Evolutionary conservation across 2,888 invertebrate species (phyloP).

Genomic region (Heliothis peltigera): DNA sequence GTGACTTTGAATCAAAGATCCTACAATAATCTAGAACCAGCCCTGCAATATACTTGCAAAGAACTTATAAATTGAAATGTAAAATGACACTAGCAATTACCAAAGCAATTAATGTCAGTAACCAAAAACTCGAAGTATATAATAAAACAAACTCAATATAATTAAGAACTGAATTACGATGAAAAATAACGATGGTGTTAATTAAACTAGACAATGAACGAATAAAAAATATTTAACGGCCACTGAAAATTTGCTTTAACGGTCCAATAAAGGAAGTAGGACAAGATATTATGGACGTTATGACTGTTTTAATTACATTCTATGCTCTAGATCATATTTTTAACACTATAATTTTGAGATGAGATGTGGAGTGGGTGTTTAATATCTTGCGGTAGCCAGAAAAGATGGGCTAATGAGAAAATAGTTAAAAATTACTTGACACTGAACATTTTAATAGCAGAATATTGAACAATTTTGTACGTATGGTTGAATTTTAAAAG

Average conservation of each 20-base stretch:
- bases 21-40: too few relatives aligned
- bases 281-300: conserved; percentile 56
- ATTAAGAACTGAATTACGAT: conserved; percentile 60
- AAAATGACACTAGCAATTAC: conserved; percentile 26
- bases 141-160: conserved; percentile 57
- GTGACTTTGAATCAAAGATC: too few relatives aligned
- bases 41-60: background rate
- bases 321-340: conserved; percentile 48
- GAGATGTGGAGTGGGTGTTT: conserved; percentile 41
- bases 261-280: conserved; percentile 60
- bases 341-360: conserved; percentile 31
- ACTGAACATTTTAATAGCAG: background rate
- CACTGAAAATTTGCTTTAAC: conserved; percentile 63
- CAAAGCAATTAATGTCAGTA: conserved; percentile 44
- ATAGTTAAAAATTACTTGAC: conserved; percentile 7
- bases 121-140: conserved; percentile 49
- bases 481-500: too few relatives aligned
- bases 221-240: conserved; percentile 63
- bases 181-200: conserved; percentile 62
- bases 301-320: conserved; percentile 53
- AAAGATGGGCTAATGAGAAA: conserved; percentile 36
- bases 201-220: conserved; percentile 62
- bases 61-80: background rate
- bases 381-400: conserved; percentile 19
- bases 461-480: background rate